Evolutionary conservation across 1,140 invertebrate genomes (phyloP).

Genomic region (Kradibia gibbosae): DNA sequence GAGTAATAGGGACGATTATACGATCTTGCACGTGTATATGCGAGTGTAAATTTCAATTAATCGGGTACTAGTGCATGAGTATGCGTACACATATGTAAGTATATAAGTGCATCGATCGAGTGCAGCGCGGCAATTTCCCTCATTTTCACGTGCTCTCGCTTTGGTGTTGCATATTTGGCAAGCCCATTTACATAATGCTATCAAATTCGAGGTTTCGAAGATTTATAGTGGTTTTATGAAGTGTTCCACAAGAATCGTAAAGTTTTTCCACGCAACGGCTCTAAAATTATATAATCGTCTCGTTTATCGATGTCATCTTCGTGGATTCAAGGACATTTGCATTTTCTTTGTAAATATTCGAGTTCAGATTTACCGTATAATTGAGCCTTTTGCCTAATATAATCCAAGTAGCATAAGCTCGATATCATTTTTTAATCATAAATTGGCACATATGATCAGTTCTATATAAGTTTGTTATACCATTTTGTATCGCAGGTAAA

Average conservation of each 20-base stretch:
- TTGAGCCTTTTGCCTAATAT: too few species aligned
- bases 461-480: too few species aligned
- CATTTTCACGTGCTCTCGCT: constrained; percentile 27
- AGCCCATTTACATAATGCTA: constrained; percentile 44
- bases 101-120: constrained; percentile 31
- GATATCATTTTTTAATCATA: too few species aligned
- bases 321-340: neutral
- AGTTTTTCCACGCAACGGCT: neutral
- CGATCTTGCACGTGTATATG: neutral
- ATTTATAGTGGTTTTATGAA: constrained; percentile 18
- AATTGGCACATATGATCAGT: too few species aligned
- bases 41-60: constrained; percentile 50
- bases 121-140: constrained; percentile 20
- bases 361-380: too few species aligned
- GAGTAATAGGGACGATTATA: constrained; percentile 52
- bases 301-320: neutral
- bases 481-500: too few species aligned
- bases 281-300: neutral
- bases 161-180: constrained; percentile 20
- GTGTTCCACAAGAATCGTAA: neutral
- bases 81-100: too few species aligned
- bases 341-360: neutral
- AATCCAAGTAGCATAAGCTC: too few species aligned
- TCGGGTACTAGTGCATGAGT: neutral
- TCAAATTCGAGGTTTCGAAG: constrained; percentile 30